These are phyloP conservation scores for Chaetoderma sp. DNA, from an alignment of 2,888 invertebrate species.

Conservation along the genomic window DNA sequence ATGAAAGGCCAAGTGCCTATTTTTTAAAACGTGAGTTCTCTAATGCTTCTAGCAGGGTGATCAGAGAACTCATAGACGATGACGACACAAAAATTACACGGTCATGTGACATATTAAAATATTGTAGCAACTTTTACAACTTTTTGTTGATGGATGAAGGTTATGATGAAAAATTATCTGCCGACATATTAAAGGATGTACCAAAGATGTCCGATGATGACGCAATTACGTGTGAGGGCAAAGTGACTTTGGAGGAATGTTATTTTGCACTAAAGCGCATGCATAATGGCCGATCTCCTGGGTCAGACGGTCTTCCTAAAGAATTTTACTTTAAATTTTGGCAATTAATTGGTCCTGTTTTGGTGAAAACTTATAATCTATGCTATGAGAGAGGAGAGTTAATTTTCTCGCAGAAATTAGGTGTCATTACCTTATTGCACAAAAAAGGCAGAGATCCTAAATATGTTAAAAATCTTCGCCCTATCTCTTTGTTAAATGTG, in stretches of 20 bases:
- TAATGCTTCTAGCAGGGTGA: too few relatives aligned
- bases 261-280: background rate
- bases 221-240: background rate
- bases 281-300: slow-evolving; percentile 10
- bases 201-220: background rate
- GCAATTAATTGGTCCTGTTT: background rate
- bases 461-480: slow-evolving; percentile 10
- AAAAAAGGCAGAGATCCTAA: background rate
- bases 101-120: too few relatives aligned
- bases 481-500: slow-evolving; percentile 16
- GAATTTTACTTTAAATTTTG: slow-evolving; percentile 19
- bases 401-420: background rate
- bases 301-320: slow-evolving; percentile 13
- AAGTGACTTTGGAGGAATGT: background rate
- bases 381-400: background rate
- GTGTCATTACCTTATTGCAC: slow-evolving; percentile 4
- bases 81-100: too few relatives aligned
- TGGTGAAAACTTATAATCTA: background rate
- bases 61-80: too few relatives aligned
- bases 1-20: too few relatives aligned
- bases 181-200: background rate
- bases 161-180: background rate
- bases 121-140: background rate
- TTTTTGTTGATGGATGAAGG: background rate
- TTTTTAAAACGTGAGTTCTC: too few relatives aligned